Conservation (phyloP, 2,888 invertebrate genomes). For the Amiota mariae region DNA sequence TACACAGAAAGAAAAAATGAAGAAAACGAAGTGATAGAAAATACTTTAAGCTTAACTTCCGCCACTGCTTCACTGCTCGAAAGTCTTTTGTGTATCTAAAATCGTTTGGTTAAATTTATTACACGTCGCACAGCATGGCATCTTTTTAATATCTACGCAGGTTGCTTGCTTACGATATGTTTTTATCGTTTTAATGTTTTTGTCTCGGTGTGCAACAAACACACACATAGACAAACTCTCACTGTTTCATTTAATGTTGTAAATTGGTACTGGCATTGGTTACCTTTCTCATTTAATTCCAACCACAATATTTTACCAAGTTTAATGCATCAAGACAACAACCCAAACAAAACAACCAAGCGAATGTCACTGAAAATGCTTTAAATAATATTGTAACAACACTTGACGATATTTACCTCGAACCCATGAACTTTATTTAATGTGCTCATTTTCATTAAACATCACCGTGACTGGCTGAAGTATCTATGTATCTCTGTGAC, state of each 20-base stretch:
- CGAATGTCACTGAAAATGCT: no score
- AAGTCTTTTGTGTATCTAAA: constrained; percentile 3
- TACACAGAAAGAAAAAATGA: background rate
- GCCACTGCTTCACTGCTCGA: background rate
- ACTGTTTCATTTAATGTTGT: background rate
- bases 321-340: constrained; percentile 1
- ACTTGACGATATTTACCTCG: no score
- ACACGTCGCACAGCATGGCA: constrained; percentile 12
- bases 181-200: background rate
- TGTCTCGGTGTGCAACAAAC: no score
- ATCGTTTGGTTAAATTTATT: constrained; percentile 18
- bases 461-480: background rate
- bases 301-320: background rate
- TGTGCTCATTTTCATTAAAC: constrained; percentile 4
- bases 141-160: constrained; percentile 1
- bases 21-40: background rate
- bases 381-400: no score
- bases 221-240: no score
- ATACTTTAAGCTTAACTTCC: constrained; percentile 8
- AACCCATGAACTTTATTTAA: background rate
- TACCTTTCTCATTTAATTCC: no score
- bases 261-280: background rate
- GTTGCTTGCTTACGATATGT: background rate
- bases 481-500: background rate
- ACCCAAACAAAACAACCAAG: background rate